Conservation (phyloP, 2,113 vertebrate genomes). For the Myodes glareolus region DNA sequence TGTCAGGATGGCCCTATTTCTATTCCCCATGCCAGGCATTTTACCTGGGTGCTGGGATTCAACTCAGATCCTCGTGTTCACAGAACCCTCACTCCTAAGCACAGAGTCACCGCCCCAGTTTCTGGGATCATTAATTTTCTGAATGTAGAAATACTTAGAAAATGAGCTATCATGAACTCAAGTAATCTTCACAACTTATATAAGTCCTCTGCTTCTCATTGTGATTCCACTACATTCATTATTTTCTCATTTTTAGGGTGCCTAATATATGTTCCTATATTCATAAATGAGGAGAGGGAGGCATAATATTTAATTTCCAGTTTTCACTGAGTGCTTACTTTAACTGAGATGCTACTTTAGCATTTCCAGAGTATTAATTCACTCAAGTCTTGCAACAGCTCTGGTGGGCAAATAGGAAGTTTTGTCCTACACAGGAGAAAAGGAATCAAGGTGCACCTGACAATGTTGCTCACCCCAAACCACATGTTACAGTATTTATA, state of each 20-base stretch:
- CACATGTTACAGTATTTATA: neutral
- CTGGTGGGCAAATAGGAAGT: neutral
- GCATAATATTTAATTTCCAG: neutral
- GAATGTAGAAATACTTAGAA: neutral
- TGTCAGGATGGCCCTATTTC: neutral
- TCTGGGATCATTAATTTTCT: neutral
- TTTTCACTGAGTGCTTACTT: conserved; percentile 37
- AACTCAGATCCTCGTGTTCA: neutral
- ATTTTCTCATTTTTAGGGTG: neutral
- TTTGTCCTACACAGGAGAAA: neutral
- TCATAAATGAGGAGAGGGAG: neutral
- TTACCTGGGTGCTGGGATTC: neutral
- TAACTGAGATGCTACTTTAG: neutral
- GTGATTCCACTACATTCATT: neutral
- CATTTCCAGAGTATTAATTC: conserved; percentile 5
- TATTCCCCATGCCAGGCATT: neutral
- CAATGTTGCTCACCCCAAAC: neutral
- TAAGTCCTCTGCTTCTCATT: conserved; percentile 42
- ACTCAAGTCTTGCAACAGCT: conserved; percentile 12
- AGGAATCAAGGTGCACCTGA: neutral
- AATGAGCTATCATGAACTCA: conserved; percentile 9
- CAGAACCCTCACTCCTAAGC: neutral
- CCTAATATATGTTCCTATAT: neutral
- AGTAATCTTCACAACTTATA: conserved; percentile 27
- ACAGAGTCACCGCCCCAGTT: neutral